Conservation (phyloP, 2,797 vertebrate genomes). For the Psittacula echo region DNA sequence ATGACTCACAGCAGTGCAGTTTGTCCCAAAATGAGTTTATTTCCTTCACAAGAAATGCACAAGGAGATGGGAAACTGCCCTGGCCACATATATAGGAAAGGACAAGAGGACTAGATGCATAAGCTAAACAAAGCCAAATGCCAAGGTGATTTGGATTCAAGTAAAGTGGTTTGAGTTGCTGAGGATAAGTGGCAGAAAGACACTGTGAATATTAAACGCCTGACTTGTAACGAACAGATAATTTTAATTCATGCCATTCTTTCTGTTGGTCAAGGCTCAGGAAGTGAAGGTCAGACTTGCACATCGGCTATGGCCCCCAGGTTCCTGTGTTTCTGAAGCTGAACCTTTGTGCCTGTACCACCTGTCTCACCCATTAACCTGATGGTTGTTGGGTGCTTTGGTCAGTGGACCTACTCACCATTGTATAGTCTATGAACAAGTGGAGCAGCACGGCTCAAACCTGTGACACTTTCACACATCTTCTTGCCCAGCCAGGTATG, state of each 20-base stretch:
- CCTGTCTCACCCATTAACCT: background rate
- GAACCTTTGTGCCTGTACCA: background rate
- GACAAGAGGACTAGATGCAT: background rate
- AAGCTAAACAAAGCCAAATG: background rate
- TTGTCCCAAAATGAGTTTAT: background rate
- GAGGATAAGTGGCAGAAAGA: background rate
- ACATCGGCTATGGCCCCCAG: background rate
- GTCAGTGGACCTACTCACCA: background rate
- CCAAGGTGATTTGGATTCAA: background rate
- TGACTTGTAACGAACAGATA: background rate
- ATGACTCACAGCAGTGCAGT: background rate
- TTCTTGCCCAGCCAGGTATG: background rate
- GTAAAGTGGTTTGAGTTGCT: background rate
- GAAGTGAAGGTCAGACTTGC: background rate
- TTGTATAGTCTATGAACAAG: rapidly evolving
- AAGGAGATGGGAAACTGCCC: background rate
- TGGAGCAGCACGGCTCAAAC: background rate
- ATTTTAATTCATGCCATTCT: background rate
- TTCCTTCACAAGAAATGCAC: background rate
- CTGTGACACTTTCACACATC: background rate
- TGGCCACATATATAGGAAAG: background rate
- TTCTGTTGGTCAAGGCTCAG: background rate
- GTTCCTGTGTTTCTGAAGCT: background rate
- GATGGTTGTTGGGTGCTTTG: background rate
- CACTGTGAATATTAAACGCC: background rate